Percentiles rank a stretch among this genome's conserved stretches.
phyloP scores from a whole-genome alignment of 2,888 invertebrate genomes.

The Scaptodrosophila latifasciaeformis region DNA sequence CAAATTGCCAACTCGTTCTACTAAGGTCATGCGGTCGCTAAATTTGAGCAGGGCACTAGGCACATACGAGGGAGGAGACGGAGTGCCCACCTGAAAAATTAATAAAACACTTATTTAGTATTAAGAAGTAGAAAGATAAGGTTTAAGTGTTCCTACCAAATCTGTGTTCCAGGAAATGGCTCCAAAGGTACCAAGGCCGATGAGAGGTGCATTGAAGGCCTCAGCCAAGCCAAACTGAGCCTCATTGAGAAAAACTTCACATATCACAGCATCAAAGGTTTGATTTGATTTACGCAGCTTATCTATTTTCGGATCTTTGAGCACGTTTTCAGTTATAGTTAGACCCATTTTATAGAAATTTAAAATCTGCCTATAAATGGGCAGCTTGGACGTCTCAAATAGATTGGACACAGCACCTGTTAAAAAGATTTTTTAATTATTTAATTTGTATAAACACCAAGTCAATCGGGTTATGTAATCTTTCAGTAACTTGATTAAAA shows the following conservation, averaged over 20 bases:
- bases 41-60: conserved; percentile 61
- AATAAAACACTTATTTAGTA: background rate
- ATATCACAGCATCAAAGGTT: conserved; percentile 73
- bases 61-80: conserved; percentile 72
- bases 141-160: conserved; percentile 38
- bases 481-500: background rate
- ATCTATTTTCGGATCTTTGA: conserved; percentile 49
- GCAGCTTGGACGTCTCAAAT: conserved; percentile 25
- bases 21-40: conserved; percentile 71
- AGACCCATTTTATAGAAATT: conserved; percentile 57
- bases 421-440: too few relatives aligned
- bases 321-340: conserved; percentile 41
- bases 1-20: conserved; percentile 70
- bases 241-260: conserved; percentile 73
- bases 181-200: conserved; percentile 67
- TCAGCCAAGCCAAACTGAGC: conserved; percentile 71
- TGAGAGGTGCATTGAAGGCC: conserved; percentile 68
- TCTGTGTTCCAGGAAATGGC: conserved; percentile 70
- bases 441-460: too few relatives aligned
- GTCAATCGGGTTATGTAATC: background rate
- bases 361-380: conserved; percentile 40
- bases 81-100: conserved; percentile 53
- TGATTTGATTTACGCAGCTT: conserved; percentile 64
- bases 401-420: conserved; percentile 31
- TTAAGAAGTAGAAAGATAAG: background rate